These are phyloP conservation scores for Radopholus similis DNA, from an alignment of 1,140 invertebrate species.

Conservation along the genomic window DNA sequence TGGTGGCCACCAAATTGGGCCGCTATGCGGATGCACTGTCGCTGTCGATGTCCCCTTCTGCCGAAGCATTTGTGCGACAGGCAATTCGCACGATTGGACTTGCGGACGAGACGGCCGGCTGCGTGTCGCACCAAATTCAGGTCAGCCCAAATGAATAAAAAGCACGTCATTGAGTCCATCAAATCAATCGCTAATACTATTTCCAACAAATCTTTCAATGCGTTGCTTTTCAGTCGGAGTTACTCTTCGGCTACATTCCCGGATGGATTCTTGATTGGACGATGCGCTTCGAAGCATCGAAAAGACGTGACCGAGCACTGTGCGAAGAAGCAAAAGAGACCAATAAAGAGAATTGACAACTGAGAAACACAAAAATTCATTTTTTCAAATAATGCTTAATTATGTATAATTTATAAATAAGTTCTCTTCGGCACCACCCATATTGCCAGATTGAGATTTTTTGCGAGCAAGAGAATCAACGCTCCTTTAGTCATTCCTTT, in stretches of 20 bases:
- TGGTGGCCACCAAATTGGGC: constrained; percentile 44
- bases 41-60: neutral
- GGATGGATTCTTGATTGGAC: neutral
- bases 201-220: no score
- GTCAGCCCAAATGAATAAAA: neutral
- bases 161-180: no score
- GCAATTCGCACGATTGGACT: constrained; percentile 15
- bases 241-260: neutral
- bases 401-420: no score
- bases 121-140: constrained; percentile 11
- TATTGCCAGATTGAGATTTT: no score
- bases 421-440: no score
- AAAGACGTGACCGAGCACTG: neutral
- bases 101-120: constrained; percentile 7
- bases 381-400: neutral
- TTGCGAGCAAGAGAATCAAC: no score
- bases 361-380: neutral
- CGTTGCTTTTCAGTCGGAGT: neutral
- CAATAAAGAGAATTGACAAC: neutral
- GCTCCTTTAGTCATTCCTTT: no score
- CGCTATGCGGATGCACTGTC: neutral
- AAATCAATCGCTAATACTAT: no score
- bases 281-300: neutral
- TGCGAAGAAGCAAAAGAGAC: neutral
- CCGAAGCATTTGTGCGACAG: neutral